These are phyloP conservation scores for Akabosia matsudoensis DNA, from an alignment of 1,140 invertebrate species.

Conservation along the genomic window DNA sequence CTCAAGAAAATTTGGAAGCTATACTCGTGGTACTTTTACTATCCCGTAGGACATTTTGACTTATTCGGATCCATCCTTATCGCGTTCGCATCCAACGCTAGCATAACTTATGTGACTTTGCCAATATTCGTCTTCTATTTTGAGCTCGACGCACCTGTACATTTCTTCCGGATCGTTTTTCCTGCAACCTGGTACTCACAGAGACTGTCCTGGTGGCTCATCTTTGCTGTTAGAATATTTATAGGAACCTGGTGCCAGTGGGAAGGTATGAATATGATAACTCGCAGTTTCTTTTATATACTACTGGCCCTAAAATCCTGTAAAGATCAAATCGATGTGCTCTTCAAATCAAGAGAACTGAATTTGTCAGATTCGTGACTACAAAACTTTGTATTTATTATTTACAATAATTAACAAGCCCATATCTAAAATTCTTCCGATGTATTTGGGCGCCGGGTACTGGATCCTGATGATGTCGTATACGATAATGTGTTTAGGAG, in stretches of 20 bases:
- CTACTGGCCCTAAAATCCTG: no score
- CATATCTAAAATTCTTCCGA: neutral
- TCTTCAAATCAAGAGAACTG: no score
- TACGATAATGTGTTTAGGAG: neutral
- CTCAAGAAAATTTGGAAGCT: neutral
- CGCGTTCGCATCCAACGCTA: neutral
- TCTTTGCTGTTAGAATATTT: neutral
- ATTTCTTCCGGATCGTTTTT: neutral
- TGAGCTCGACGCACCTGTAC: neutral
- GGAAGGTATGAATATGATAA: neutral
- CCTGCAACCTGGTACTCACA: neutral
- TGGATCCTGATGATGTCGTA: neutral
- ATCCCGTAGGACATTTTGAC: neutral
- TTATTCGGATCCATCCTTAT: neutral
- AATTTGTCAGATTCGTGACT: no score
- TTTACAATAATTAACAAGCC: neutral
- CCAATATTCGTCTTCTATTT: neutral
- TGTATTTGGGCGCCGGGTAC: neutral
- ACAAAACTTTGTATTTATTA: neutral
- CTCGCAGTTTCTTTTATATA: no score
- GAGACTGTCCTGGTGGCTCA: neutral
- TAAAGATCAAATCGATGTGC: no score
- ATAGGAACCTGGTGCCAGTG: neutral
- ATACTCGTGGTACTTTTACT: neutral
- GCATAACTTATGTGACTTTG: neutral